phyloP scores from a whole-genome alignment of 2,113 vertebrate species.

The Trichechus manatus region DNA sequence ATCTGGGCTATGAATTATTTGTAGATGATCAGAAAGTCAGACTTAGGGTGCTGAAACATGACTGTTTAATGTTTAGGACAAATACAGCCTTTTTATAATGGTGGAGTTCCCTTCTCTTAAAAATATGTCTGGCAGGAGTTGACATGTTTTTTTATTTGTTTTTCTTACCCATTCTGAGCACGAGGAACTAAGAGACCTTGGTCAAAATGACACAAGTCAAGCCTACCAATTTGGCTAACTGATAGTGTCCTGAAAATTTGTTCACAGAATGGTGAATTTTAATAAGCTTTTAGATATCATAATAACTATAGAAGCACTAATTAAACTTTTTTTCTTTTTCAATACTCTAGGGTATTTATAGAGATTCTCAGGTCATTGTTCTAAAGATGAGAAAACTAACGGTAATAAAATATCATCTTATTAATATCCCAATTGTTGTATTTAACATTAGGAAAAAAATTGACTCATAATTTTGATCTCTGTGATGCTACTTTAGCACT shows the following conservation, averaged over 20 bases:
- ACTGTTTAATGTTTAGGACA: conserved; percentile 42
- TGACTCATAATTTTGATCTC: neutral
- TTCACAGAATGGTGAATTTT: neutral
- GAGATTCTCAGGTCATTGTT: conserved; percentile 2
- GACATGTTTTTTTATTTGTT: neutral
- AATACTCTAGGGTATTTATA: neutral
- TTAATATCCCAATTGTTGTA: neutral
- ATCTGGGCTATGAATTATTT: neutral
- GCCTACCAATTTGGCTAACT: neutral
- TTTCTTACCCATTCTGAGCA: neutral
- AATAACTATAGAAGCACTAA: neutral
- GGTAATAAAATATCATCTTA: neutral
- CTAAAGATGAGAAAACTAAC: conserved; percentile 13
- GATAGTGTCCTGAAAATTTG: neutral
- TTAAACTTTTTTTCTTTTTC: neutral
- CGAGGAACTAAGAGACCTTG: neutral
- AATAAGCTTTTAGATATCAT: conserved; percentile 3
- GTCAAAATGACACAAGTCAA: conserved; percentile 34
- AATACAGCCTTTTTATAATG: conserved; percentile 22
- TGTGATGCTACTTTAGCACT: neutral
- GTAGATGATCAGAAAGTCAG: neutral
- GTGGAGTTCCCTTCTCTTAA: conserved; percentile 13
- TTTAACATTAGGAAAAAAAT: conserved; percentile 3
- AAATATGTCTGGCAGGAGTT: neutral
- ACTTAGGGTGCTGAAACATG: neutral